A percentile compares a stretch with the other conserved stretches of the same genome.
These are phyloP conservation scores for Bellardia bayeri DNA, from an alignment of 2,888 invertebrate genomes.

Conservation along the genomic window DNA sequence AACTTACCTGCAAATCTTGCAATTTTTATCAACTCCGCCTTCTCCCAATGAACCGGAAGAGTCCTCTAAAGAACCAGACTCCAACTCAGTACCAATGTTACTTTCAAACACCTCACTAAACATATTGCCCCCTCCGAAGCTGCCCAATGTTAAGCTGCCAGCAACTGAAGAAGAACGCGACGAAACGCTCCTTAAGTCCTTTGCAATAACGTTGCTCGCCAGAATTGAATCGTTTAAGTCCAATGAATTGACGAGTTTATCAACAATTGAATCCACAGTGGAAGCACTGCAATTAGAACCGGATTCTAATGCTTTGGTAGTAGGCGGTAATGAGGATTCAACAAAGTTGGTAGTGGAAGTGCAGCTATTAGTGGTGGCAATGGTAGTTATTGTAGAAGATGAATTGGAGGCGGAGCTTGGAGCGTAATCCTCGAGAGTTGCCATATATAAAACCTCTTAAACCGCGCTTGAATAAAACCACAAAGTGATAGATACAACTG, in stretches of 20 bases:
- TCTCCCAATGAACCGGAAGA: constrained; percentile 81
- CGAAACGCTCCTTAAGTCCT: constrained; percentile 76
- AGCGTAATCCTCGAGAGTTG: constrained; percentile 68
- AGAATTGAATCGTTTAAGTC: constrained; percentile 70
- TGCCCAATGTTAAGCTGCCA: constrained; percentile 64
- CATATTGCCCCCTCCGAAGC: constrained; percentile 72
- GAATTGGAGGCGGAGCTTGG: constrained; percentile 64
- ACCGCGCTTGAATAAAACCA: constrained; percentile 50
- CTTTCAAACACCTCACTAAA: constrained; percentile 79
- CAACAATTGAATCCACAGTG: constrained; percentile 74
- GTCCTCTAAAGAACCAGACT: constrained; percentile 83
- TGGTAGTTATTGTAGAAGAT: constrained; percentile 61
- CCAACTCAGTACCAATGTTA: constrained; percentile 80
- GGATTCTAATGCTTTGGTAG: constrained; percentile 56
- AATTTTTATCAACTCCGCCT: constrained; percentile 86
- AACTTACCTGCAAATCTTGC: constrained; percentile 88
- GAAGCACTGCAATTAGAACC: constrained; percentile 62
- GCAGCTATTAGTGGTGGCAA: constrained; percentile 54
- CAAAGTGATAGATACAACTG: constrained; percentile 33
- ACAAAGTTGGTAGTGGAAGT: constrained; percentile 46
- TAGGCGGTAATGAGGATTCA: constrained; percentile 58
- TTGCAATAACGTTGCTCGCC: constrained; percentile 46
- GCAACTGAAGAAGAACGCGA: constrained; percentile 74
- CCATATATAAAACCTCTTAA: constrained; percentile 69
- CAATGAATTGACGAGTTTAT: constrained; percentile 72